These are phyloP conservation scores for Phyllotis vaccarum DNA, from an alignment of 2,797 vertebrate species.

Conservation along the genomic window DNA sequence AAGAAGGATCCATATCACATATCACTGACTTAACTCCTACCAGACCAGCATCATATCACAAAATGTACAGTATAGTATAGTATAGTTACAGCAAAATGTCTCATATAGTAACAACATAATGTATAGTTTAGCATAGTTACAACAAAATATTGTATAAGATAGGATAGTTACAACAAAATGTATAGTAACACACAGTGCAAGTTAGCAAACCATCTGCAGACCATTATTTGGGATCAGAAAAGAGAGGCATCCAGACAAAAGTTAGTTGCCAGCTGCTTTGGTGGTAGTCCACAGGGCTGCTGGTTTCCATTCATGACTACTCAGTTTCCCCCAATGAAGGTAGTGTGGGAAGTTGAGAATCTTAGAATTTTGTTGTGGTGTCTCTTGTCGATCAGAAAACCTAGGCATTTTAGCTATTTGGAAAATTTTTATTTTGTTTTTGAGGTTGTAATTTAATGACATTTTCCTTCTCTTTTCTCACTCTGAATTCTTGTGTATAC, in stretches of 20 bases:
- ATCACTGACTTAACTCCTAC: not conserved
- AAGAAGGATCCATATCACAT: not conserved
- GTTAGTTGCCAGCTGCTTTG: not conserved
- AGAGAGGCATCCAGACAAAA: not conserved
- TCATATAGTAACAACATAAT: not conserved
- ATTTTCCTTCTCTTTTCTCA: not conserved
- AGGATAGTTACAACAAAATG: not conserved
- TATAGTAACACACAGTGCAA: not conserved
- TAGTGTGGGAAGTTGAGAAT: not conserved
- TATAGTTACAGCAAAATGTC: not conserved
- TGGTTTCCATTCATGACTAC: not conserved
- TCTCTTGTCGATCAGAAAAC: not conserved
- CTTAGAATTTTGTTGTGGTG: not conserved
- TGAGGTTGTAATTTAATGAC: not conserved
- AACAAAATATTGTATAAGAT: too few relatives aligned
- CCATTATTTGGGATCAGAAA: too few relatives aligned
- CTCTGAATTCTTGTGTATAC: not conserved
- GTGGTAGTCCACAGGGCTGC: not conserved
- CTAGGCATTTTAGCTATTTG: not conserved
- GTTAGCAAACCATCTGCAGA: not conserved
- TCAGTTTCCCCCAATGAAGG: not conserved
- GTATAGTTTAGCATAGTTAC: too few relatives aligned
- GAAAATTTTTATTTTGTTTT: not conserved
- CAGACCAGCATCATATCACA: not conserved
- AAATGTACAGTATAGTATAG: not conserved